Conservation (phyloP, 2,888 invertebrate genomes). For the Cetonia aurata region DNA sequence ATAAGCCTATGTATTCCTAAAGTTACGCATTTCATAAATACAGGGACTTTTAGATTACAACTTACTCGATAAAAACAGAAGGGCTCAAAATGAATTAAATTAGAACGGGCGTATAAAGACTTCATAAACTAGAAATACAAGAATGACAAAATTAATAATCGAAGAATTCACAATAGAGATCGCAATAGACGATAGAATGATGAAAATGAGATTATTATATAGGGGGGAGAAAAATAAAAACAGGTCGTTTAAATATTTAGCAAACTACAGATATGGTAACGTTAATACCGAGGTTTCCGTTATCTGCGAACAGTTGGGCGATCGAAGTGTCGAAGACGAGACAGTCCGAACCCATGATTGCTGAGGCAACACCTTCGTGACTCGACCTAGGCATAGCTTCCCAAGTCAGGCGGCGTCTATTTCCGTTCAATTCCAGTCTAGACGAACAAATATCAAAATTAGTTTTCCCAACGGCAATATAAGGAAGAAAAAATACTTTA, state of each 20-base stretch:
- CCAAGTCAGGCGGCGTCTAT: conserved; percentile 95
- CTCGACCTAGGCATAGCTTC: conserved; percentile 99
- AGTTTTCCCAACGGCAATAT: neutral
- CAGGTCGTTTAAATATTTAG: conserved; percentile 51
- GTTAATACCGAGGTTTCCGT: conserved; percentile 98
- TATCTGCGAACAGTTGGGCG: conserved; percentile 98
- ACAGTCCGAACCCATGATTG: conserved; percentile 98
- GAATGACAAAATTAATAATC: conserved; percentile 6
- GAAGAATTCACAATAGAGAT: conserved; percentile 15
- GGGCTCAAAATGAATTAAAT: conserved; percentile 25
- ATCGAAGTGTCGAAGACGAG: conserved; percentile 98
- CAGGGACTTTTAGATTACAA: conserved; percentile 30
- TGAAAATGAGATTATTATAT: conserved; percentile 6
- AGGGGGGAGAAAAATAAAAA: conserved; percentile 10
- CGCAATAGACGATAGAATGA: no score
- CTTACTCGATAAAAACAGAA: conserved; percentile 19
- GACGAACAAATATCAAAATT: no score
- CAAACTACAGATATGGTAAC: conserved; percentile 96
- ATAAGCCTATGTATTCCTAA: conserved; percentile 28
- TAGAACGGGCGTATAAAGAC: neutral
- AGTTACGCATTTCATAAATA: conserved; percentile 44
- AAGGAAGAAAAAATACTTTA: no score
- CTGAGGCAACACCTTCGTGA: conserved; percentile 98
- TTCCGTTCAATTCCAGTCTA: conserved; percentile 96
- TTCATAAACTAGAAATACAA: conserved; percentile 11